A percentile compares a stretch with the other conserved stretches of the same genome.
Evolutionary conservation across 2,797 vertebrate species (phyloP).

Genomic region (Psittacula derbiana): DNA sequence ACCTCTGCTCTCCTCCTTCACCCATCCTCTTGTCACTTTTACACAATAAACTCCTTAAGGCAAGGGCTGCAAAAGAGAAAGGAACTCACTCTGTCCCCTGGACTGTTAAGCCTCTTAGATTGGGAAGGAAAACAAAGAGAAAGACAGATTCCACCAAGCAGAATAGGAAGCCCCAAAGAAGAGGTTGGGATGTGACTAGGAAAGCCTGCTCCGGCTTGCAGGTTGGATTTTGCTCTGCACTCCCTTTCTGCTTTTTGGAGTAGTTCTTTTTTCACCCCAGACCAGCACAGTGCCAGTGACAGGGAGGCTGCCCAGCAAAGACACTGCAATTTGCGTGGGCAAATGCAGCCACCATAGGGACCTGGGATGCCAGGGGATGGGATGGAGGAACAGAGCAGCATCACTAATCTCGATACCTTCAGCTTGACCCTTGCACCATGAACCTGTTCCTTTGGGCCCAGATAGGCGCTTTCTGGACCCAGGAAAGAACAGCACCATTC

Average conservation of each 20-base stretch:
- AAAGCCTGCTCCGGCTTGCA: background rate
- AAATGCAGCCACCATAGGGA: background rate
- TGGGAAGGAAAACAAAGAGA: conserved; percentile 10
- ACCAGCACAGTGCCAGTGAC: rapidly evolving
- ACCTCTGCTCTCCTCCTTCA: background rate
- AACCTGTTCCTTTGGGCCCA: background rate
- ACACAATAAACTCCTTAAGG: conserved; percentile 67
- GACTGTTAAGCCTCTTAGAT: conserved; percentile 62
- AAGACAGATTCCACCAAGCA: conserved; percentile 9
- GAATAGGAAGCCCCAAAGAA: conserved; percentile 23
- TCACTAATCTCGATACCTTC: background rate
- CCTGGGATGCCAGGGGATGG: no score
- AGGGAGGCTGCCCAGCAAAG: background rate
- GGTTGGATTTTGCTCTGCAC: background rate
- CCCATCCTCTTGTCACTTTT: conserved; percentile 36
- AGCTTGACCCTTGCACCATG: background rate
- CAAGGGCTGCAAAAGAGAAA: conserved; percentile 31
- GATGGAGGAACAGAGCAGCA: background rate
- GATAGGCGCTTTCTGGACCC: background rate
- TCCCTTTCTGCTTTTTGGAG: background rate
- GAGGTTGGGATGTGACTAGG: background rate
- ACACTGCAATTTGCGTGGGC: background rate
- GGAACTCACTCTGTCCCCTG: background rate
- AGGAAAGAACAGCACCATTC: background rate
- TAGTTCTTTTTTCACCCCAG: background rate